These are phyloP conservation scores for Anoncus sp. DNA, from an alignment of 2,888 invertebrate species.

Conservation along the genomic window DNA sequence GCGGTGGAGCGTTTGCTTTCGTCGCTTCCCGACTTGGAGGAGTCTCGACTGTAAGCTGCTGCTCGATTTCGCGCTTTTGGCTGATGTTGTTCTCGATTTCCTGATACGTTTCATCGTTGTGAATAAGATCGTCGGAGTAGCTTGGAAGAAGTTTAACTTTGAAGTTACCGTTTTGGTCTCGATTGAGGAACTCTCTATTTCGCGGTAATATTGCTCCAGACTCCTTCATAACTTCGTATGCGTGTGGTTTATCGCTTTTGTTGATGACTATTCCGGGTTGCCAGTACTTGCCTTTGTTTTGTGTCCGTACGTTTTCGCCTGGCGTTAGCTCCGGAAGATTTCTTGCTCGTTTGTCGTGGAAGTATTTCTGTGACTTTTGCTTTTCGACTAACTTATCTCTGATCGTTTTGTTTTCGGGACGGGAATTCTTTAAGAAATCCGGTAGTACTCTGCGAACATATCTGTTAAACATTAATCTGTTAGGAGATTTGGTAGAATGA, in stretches of 20 bases:
- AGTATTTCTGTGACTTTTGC: slow-evolving; percentile 28
- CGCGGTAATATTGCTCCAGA: background rate
- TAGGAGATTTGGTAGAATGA: slow-evolving; percentile 45
- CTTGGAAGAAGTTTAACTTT: background rate
- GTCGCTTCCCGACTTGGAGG: background rate
- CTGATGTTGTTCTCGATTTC: background rate
- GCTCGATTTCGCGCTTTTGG: background rate
- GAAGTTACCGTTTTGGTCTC: background rate
- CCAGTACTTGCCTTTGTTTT: slow-evolving; percentile 4
- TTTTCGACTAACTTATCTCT: slow-evolving; percentile 5
- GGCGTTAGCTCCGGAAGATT: slow-evolving; percentile 4
- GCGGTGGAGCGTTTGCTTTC: slow-evolving; percentile 8
- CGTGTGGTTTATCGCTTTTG: background rate
- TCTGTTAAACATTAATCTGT: slow-evolving; percentile 47
- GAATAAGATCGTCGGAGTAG: background rate
- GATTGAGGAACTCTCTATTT: background rate
- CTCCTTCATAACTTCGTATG: background rate
- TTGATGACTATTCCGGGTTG: slow-evolving; percentile 1
- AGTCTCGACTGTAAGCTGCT: background rate
- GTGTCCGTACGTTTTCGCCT: slow-evolving; percentile 7
- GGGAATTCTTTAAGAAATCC: background rate
- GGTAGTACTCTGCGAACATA: slow-evolving; percentile 46
- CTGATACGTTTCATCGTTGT: slow-evolving; percentile 7
- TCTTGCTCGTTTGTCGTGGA: slow-evolving; percentile 24
- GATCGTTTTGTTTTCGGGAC: background rate